A percentile compares a stretch with the other conserved stretches of the same genome.
phyloP scores from a whole-genome alignment of 2,113 vertebrate genomes.

The Chionodraco myersi region DNA sequence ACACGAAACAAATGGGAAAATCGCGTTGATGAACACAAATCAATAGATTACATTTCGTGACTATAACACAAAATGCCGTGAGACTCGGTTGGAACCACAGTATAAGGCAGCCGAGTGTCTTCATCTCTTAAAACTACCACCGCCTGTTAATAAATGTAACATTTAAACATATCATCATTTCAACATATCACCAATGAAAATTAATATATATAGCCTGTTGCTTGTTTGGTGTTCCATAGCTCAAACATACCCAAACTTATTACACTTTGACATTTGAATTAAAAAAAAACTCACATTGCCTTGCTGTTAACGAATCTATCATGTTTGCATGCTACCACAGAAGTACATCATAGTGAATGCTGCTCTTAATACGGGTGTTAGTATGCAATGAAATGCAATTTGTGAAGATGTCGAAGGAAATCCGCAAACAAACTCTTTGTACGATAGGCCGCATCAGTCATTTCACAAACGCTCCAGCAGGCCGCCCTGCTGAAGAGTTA shows the following conservation, averaged over 20 bases:
- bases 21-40: too few species aligned
- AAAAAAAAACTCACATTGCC: background rate
- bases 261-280: background rate
- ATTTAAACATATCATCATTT: background rate
- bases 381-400: constrained; percentile 22
- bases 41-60: too few species aligned
- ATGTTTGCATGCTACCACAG: background rate
- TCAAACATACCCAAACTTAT: background rate
- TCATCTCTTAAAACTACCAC: background rate
- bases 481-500: constrained; percentile 21
- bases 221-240: too few species aligned
- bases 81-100: too few species aligned
- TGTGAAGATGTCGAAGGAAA: constrained; percentile 23
- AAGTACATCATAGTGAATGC: background rate
- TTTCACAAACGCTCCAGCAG: constrained; percentile 37
- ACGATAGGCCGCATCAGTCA: constrained; percentile 18
- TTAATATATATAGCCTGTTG: background rate
- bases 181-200: background rate
- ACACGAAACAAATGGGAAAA: too few species aligned
- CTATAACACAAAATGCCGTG: too few species aligned
- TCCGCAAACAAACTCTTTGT: background rate
- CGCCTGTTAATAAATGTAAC: too few species aligned
- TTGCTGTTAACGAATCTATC: background rate
- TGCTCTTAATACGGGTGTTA: background rate
- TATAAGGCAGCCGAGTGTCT: background rate